A percentile compares a stretch with the other conserved stretches of the same genome.
These are phyloP conservation scores for Formica aserva DNA, from an alignment of 2,888 invertebrate genomes.

Conservation along the genomic window DNA sequence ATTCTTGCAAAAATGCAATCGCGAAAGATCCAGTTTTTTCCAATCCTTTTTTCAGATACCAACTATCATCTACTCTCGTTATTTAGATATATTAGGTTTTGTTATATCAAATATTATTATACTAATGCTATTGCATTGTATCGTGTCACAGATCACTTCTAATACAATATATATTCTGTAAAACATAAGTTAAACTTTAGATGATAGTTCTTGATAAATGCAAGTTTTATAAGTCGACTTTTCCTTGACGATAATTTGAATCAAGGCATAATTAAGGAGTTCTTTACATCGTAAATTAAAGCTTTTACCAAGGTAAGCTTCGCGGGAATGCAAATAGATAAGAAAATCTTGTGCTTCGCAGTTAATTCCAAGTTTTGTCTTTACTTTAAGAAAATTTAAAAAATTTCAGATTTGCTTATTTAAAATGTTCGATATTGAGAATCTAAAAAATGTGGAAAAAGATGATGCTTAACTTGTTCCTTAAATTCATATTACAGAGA, in stretches of 20 bases:
- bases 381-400: background rate
- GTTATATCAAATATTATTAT: background rate
- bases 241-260: slow-evolving; percentile 2
- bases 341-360: background rate
- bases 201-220: background rate
- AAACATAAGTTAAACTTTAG: background rate
- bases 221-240: background rate
- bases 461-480: background rate
- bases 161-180: background rate
- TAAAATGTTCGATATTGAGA: background rate
- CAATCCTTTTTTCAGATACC: background rate
- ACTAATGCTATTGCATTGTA: background rate
- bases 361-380: background rate
- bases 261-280: slow-evolving; percentile 4
- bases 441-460: background rate
- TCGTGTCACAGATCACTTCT: background rate
- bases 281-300: slow-evolving; percentile 28
- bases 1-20: background rate
- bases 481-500: background rate
- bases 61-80: background rate
- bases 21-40: background rate
- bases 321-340: slow-evolving; percentile 1
- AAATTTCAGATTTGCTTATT: background rate
- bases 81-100: background rate
- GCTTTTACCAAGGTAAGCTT: background rate